Conservation (phyloP, 2,797 vertebrate genomes). For the Cirrhinus mrigala region DNA sequence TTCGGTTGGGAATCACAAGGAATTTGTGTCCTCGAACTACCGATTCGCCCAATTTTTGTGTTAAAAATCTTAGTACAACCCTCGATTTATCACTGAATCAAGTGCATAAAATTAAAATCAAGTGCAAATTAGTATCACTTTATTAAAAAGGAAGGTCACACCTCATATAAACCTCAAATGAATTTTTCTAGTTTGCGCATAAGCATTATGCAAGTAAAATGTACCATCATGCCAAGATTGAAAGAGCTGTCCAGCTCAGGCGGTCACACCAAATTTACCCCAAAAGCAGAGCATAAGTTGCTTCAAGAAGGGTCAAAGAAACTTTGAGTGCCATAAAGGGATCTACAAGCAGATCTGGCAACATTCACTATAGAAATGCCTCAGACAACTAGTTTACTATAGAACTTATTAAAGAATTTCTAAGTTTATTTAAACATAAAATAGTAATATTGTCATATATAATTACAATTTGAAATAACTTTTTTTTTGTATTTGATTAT, state of each 20-base stretch:
- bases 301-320: neutral
- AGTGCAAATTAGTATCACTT: neutral
- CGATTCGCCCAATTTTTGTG: neutral
- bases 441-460: neutral
- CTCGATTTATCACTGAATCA: no score
- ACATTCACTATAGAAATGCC: neutral
- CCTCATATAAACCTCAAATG: neutral
- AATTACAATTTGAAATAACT: neutral
- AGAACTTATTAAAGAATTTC: neutral
- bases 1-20: neutral
- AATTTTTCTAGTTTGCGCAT: neutral
- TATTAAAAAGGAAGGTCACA: neutral
- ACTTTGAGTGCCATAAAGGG: neutral
- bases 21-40: neutral
- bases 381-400: neutral
- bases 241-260: neutral
- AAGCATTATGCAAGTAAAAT: neutral
- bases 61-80: neutral
- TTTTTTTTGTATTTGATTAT: neutral
- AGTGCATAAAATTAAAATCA: neutral
- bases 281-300: neutral
- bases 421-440: neutral
- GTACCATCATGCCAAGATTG: neutral
- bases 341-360: neutral
- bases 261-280: neutral